Base-by-base conservation (phyloP, 2,797 vertebrate species). In the Thunnus albacares region DNA sequence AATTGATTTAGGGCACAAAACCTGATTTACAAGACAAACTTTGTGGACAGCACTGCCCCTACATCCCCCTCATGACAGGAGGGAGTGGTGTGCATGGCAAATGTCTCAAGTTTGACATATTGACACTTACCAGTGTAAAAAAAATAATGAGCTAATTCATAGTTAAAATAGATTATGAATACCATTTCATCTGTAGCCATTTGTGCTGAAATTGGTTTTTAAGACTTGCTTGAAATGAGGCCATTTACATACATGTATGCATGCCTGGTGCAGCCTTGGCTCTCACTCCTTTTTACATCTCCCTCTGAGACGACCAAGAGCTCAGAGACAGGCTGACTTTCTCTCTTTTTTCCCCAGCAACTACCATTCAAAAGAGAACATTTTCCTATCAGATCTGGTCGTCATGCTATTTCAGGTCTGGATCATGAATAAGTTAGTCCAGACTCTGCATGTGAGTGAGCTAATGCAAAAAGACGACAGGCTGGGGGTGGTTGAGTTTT, bases 371-470 rank as follows among this genome's bases (percentile, higher is more conserved):
- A 79, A 82, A 69, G 75, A 81, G 75, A 75, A 82, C 61, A 26
- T 89, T 84, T 89, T 86, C 81, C 82, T 86, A 86, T 90, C 80
- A 87, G 72, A 89, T 82, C 51, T 73, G 14, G 61, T 75, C 28
- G 10, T 84, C 79, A 80, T 75, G 79, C 85, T 88, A 88, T 87
- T 90, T 87, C 83, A 86, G 80, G 85, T 85, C 78, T 47, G 59
- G 82, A 78, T 89, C 83, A 89, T 90, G 57, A 90, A 90, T 89
- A 86, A 89, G 82, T 90, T 80, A 90, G 82, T 67, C 59, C 72
- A 59, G 64, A 78, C 73, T 57, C 68, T 61, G 77, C 69, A 80
- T 88, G 76, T 71, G 81, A 80, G 81, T 77, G 76, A 77, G 68
- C 81, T 79, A 76, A 87, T 75, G 70, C 63, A 77, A 77, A 79